Conservation (phyloP, 1,140 invertebrate species). For the Brachionus sp. region DNA sequence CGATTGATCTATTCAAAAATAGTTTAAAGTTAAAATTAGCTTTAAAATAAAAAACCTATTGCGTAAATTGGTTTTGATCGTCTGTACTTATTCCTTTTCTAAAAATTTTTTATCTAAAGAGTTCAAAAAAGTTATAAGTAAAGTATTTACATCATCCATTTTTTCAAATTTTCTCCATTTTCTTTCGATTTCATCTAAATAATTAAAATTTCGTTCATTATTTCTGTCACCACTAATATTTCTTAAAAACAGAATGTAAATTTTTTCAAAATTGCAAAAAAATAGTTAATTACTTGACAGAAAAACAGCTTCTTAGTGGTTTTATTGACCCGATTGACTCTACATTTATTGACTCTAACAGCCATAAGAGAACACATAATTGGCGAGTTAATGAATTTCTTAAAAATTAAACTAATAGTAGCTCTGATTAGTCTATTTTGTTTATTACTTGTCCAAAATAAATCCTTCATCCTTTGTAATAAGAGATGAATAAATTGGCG, state of each 20-base stretch:
- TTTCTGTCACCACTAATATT: conserved; percentile 50
- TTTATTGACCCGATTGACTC: conserved; percentile 51
- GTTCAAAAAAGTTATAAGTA: too few species aligned
- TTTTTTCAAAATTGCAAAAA: neutral
- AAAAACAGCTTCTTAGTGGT: conserved; percentile 56
- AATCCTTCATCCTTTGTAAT: neutral
- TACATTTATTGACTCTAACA: conserved; percentile 56
- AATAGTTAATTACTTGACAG: conserved; percentile 52
- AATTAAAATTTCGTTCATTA: neutral
- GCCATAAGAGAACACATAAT: conserved; percentile 58
- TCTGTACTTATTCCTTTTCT: neutral
- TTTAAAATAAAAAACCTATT: neutral
- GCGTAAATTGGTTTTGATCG: neutral
- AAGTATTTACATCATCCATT: neutral
- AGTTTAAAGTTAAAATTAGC: neutral
- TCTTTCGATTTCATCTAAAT: conserved; percentile 47
- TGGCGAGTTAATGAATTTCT: conserved; percentile 54
- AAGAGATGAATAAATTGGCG: conserved; percentile 5
- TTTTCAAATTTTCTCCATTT: neutral
- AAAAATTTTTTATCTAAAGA: neutral
- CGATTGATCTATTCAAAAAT: neutral
- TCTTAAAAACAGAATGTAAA: conserved; percentile 45
- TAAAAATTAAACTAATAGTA: too few species aligned
- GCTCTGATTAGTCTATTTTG: neutral
- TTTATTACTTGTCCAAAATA: neutral